Conservation (phyloP, 2,797 vertebrate genomes). For the Lophius americanus region DNA sequence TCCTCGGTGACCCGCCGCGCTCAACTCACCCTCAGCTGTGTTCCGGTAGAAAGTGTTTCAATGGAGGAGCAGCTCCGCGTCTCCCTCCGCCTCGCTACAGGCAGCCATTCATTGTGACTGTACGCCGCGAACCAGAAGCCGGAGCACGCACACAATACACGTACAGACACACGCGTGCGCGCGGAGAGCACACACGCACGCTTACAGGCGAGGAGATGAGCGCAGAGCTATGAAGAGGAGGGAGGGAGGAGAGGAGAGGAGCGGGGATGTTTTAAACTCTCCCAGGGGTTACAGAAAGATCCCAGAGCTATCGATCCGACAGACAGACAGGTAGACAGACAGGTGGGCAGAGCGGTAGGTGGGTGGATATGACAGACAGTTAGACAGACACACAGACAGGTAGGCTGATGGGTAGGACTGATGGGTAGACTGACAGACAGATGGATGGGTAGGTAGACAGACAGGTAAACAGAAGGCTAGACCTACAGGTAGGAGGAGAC, state of each 20-base stretch:
- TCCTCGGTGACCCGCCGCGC: conserved; percentile 66
- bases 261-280: conserved; percentile 29
- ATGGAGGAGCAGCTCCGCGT: conserved; percentile 67
- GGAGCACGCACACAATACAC: conserved; percentile 46
- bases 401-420: too few species aligned
- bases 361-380: not conserved
- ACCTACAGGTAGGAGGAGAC: too few species aligned
- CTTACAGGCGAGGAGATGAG: conserved; percentile 76
- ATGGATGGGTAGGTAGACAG: conserved; percentile 29
- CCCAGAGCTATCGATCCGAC: conserved; percentile 75
- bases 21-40: conserved; percentile 74
- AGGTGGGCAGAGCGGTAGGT: not conserved
- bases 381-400: too few species aligned
- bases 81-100: conserved; percentile 82
- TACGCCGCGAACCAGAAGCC: conserved; percentile 58
- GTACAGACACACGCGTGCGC: conserved; percentile 18
- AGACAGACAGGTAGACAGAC: conserved; percentile 45
- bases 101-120: conserved; percentile 89
- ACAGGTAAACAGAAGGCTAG: not conserved
- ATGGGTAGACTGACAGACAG: not conserved
- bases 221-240: conserved; percentile 79
- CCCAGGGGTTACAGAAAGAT: conserved; percentile 68
- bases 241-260: conserved; percentile 23
- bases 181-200: conserved; percentile 23
- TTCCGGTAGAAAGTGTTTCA: conserved; percentile 74